These are phyloP conservation scores for Aleadryas rufinucha DNA, from an alignment of 2,113 vertebrate genomes.

Conservation along the genomic window DNA sequence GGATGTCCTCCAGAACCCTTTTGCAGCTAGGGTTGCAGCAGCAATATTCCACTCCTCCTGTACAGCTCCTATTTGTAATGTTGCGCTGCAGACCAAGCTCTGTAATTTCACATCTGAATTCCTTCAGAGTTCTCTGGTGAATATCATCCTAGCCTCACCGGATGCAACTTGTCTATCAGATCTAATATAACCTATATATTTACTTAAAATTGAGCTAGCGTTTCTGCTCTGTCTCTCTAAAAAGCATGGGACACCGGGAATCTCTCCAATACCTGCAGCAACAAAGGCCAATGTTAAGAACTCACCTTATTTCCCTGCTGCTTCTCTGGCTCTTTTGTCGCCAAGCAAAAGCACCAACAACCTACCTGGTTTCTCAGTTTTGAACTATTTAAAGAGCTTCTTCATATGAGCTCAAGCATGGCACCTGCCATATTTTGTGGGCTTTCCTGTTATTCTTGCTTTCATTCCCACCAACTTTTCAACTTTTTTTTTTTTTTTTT, in stretches of 20 bases:
- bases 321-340: background rate
- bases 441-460: background rate
- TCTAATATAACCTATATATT: background rate
- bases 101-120: background rate
- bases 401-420: background rate
- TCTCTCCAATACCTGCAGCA: background rate
- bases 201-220: background rate
- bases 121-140: background rate
- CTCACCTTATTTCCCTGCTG: background rate
- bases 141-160: background rate
- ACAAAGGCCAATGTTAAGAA: background rate
- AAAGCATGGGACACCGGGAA: background rate
- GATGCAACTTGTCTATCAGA: background rate
- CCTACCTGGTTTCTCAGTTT: background rate
- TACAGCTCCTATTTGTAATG: background rate
- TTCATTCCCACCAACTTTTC: rapidly evolving
- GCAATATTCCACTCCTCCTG: background rate
- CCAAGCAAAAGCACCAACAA: background rate
- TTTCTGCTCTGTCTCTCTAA: background rate
- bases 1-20: background rate
- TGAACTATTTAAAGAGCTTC: background rate
- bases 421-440: background rate
- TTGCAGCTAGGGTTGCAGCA: background rate
- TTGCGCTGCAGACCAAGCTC: background rate
- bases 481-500: background rate